A percentile compares a stretch with the other conserved stretches of the same genome.
phyloP scores from a whole-genome alignment of 2,888 invertebrate genomes.

The Drosophila kanekoi region DNA sequence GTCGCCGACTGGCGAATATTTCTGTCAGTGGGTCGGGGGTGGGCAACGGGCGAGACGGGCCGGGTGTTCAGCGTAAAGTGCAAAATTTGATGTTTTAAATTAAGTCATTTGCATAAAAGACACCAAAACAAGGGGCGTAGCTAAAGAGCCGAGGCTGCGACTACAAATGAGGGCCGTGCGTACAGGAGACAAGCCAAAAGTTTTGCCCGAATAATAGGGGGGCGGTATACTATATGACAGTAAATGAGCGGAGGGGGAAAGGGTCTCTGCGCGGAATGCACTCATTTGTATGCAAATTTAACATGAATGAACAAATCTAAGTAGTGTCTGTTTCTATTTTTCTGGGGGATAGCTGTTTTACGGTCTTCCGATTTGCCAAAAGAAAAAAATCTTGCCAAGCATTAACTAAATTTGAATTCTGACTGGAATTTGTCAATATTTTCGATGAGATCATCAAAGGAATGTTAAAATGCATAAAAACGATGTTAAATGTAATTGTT shows the following conservation, averaged over 20 bases:
- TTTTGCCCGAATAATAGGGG: conserved; percentile 7
- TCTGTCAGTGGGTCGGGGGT: conserved; percentile 8
- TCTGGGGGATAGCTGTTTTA: not conserved
- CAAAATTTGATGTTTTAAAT: conserved; percentile 76
- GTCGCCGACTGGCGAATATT: conserved; percentile 30
- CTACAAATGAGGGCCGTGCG: conserved; percentile 40
- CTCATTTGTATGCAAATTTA: conserved; percentile 63
- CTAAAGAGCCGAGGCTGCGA: conserved; percentile 23
- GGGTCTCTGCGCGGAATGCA: conserved; percentile 41
- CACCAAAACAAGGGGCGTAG: conserved; percentile 13
- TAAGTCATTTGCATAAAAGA: conserved; percentile 74
- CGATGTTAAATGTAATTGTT: not conserved
- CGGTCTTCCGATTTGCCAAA: not conserved
- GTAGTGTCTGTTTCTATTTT: conserved; percentile 30
- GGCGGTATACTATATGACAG: not conserved
- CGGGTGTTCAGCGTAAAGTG: conserved; percentile 46
- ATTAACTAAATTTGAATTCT: conserved; percentile 13
- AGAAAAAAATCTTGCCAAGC: conserved; percentile 5
- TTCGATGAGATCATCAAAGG: conserved; percentile 23
- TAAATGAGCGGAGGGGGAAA: not conserved
- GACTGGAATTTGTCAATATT: conserved; percentile 2
- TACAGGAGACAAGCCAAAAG: conserved; percentile 9
- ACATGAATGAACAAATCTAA: conserved; percentile 54
- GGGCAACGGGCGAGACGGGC: not conserved
- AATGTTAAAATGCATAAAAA: not conserved